Conservation (phyloP, 2,888 invertebrate species). For the Eilema griseolum region DNA sequence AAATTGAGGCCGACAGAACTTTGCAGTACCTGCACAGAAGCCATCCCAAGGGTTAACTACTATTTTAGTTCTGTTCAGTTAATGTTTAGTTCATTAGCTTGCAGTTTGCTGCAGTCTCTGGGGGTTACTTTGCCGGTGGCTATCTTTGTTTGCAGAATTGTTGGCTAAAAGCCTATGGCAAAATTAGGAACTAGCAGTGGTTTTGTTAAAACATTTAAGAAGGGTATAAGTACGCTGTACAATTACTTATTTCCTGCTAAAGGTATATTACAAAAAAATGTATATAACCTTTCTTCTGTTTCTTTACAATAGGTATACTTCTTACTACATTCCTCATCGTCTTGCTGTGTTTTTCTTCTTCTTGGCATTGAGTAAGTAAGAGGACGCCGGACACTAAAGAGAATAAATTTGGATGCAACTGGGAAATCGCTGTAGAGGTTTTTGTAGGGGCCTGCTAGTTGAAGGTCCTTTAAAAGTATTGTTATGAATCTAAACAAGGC, state of each 20-base stretch:
- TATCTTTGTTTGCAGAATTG: background rate
- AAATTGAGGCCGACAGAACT: background rate
- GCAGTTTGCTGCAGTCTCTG: constrained; percentile 55
- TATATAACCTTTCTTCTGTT: too few species aligned
- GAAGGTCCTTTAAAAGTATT: too few species aligned
- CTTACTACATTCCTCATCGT: too few species aligned
- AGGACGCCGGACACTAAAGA: too few species aligned
- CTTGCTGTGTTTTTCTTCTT: background rate
- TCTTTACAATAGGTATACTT: too few species aligned
- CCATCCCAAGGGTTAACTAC: constrained; percentile 12
- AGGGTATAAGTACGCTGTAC: background rate
- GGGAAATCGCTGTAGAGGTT: too few species aligned
- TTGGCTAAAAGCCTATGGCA: background rate
- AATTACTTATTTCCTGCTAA: background rate
- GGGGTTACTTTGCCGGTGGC: constrained; percentile 21
- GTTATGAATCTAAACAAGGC: background rate
- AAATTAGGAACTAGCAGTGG: background rate
- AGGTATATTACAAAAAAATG: background rate
- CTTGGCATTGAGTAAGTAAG: background rate
- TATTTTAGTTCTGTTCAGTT: constrained; percentile 26
- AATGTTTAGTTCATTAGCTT: constrained; percentile 64
- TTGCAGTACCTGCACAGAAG: constrained; percentile 1
- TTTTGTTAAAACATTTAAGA: constrained; percentile 1
- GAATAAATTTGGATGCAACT: too few species aligned
- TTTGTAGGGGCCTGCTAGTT: too few species aligned